Conservation (phyloP, 2,113 vertebrate genomes). For the Brachypodius melanocephalos region DNA sequence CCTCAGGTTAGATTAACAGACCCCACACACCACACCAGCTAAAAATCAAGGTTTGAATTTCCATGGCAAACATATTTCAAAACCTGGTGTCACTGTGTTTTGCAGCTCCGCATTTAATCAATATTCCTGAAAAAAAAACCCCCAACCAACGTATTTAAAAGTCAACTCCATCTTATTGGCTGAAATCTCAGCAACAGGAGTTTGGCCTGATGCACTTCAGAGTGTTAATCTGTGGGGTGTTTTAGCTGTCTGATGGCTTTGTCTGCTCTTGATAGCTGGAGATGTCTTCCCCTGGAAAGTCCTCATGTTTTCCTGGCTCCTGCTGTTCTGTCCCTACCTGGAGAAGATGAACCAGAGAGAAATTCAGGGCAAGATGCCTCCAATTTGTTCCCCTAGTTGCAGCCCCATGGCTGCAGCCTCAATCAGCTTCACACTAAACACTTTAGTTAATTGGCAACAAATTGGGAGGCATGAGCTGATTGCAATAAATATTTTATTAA, state of each 20-base stretch:
- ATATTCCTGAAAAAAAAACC: neutral
- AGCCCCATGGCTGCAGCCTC: constrained; percentile 4
- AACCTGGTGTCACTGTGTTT: neutral
- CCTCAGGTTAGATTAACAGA: neutral
- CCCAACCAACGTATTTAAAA: neutral
- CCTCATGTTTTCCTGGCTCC: neutral
- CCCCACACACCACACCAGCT: neutral
- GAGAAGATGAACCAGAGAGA: neutral
- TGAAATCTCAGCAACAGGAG: neutral
- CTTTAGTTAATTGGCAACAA: constrained; percentile 59
- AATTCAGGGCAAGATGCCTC: neutral
- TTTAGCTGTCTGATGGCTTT: neutral
- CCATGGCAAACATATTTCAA: neutral
- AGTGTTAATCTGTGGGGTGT: neutral
- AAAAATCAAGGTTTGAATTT: neutral
- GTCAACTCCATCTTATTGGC: neutral
- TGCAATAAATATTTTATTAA: constrained; percentile 62
- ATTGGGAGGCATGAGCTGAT: constrained; percentile 41
- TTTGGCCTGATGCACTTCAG: neutral
- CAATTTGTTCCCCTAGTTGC: neutral
- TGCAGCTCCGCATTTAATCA: neutral
- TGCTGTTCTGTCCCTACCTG: neutral
- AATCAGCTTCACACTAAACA: constrained; percentile 29
- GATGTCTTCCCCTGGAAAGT: neutral
- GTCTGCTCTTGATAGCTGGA: neutral